Evolutionary conservation across 2,113 vertebrate species (phyloP).

Genomic region (Tauraco erythrolophus): DNA sequence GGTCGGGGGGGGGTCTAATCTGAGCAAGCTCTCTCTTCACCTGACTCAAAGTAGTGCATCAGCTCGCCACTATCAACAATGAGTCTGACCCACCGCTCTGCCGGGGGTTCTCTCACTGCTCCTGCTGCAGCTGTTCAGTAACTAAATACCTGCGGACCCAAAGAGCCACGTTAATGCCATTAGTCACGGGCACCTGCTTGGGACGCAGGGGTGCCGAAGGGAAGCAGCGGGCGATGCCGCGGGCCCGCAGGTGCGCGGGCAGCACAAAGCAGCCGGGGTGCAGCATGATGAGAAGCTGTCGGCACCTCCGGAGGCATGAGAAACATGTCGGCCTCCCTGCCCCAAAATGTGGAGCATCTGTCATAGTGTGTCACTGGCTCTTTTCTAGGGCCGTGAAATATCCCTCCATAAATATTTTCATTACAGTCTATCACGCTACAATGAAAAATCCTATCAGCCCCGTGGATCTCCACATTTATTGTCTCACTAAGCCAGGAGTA

Average conservation of each 20-base stretch:
- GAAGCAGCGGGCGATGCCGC: rapidly evolving
- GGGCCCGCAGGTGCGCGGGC: background rate
- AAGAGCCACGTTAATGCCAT: background rate
- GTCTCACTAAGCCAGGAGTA: background rate
- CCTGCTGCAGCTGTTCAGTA: background rate
- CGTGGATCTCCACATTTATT: background rate
- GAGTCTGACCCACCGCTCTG: rapidly evolving
- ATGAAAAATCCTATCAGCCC: background rate
- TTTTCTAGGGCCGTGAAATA: background rate
- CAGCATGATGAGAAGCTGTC: background rate
- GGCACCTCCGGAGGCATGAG: background rate
- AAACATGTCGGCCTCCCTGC: background rate
- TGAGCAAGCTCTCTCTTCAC: background rate
- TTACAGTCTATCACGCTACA: background rate
- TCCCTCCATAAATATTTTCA: background rate
- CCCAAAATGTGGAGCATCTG: background rate
- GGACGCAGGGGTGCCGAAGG: rapidly evolving
- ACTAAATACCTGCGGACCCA: background rate
- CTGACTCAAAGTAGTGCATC: background rate
- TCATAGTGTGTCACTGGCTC: background rate
- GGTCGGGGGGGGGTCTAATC: rapidly evolving
- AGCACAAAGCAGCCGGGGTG: background rate
- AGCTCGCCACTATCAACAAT: background rate
- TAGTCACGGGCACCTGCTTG: background rate
- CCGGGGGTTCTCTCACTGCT: background rate